Percentiles rank a stretch among this genome's conserved stretches.
Conservation (phyloP, 2,888 invertebrate genomes). For the Cheilosia variabilis region DNA sequence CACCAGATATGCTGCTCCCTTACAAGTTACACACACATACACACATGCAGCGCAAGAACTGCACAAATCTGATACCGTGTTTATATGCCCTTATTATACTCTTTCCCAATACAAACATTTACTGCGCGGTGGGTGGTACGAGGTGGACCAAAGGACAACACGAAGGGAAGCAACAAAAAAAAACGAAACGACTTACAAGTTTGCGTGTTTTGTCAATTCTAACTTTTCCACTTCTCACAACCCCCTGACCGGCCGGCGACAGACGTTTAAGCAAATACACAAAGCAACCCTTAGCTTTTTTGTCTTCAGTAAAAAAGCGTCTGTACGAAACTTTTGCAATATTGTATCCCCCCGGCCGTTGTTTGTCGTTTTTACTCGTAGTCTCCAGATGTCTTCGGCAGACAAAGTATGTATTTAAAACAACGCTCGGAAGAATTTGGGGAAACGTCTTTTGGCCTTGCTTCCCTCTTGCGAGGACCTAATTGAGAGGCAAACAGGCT, state of each 20-base stretch:
- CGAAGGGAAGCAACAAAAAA: conserved; percentile 8
- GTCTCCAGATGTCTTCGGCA: conserved; percentile 40
- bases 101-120: conserved; percentile 47
- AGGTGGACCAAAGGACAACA: not conserved
- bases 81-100: conserved; percentile 37
- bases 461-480: conserved; percentile 53
- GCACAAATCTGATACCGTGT: conserved; percentile 59
- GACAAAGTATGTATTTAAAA: not conserved
- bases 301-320: conserved; percentile 33
- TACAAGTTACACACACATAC: conserved; percentile 26
- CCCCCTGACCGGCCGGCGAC: conserved; percentile 24
- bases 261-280: conserved; percentile 69
- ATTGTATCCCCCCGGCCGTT: conserved; percentile 58
- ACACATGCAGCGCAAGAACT: conserved; percentile 41
- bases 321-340: conserved; percentile 69
- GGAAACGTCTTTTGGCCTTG: conserved; percentile 5
- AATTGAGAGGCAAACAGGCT: conserved; percentile 73
- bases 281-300: conserved; percentile 72
- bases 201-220: conserved; percentile 75
- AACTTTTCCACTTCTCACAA: conserved; percentile 71
- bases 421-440: not conserved
- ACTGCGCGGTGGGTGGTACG: not conserved
- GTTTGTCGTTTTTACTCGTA: conserved; percentile 14
- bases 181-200: conserved; percentile 58
- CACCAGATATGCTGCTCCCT: conserved; percentile 22